A percentile compares a stretch with the other conserved stretches of the same genome.
phyloP scores from a whole-genome alignment of 2,888 invertebrate genomes.

The Keiferia lycopersicella region DNA sequence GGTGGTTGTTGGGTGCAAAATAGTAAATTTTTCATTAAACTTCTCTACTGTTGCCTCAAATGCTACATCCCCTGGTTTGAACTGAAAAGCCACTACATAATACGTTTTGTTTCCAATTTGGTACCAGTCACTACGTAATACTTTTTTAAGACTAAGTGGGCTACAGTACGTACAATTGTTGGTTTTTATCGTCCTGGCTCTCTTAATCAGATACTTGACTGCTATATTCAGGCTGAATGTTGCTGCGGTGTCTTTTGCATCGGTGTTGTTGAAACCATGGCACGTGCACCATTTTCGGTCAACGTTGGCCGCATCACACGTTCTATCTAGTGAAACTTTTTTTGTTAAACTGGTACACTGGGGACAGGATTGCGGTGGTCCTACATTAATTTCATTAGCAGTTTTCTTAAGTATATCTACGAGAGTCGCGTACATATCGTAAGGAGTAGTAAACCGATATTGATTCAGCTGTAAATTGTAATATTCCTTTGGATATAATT shows the following conservation, averaged over 20 bases:
- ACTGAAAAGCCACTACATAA: slow-evolving; percentile 83
- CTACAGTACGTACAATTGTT: slow-evolving; percentile 68
- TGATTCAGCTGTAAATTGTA: slow-evolving; percentile 82
- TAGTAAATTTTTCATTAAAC: slow-evolving; percentile 54
- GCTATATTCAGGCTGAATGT: slow-evolving; percentile 39
- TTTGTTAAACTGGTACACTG: slow-evolving; percentile 16
- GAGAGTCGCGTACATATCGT: slow-evolving; percentile 85
- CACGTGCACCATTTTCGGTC: slow-evolving; percentile 89
- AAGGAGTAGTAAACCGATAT: slow-evolving; percentile 86
- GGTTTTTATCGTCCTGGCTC: slow-evolving; percentile 45
- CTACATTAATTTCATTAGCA: neutral
- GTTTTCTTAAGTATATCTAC: neutral
- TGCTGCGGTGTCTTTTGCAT: neutral
- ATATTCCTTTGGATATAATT: slow-evolving; percentile 77
- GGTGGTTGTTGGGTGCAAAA: slow-evolving; percentile 78
- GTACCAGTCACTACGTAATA: slow-evolving; percentile 69
- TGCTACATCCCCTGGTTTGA: slow-evolving; percentile 82
- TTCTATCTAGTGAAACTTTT: neutral
- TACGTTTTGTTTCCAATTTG: slow-evolving; percentile 58
- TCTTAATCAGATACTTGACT: slow-evolving; percentile 49
- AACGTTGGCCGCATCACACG: slow-evolving; percentile 80
- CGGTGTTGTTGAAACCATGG: slow-evolving; percentile 67
- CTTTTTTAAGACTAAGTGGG: slow-evolving; percentile 67
- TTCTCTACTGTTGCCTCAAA: slow-evolving; percentile 85
- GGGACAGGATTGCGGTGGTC: slow-evolving; percentile 13